Conservation (phyloP, 2,113 vertebrate genomes). For the Murina feae region DNA sequence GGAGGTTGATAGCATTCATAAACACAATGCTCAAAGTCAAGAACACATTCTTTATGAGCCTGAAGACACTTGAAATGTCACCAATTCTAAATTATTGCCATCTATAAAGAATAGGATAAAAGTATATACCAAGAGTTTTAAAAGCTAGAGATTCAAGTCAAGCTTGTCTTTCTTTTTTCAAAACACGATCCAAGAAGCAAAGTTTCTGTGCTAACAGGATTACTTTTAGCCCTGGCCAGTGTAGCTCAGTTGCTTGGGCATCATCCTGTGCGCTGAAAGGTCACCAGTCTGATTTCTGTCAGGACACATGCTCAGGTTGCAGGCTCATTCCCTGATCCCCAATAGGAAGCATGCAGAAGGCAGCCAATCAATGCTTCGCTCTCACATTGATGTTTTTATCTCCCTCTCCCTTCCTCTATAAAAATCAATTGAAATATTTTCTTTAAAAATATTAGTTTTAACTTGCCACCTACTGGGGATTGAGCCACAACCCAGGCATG, state of each 20-base stretch:
- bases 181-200: background rate
- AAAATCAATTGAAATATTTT: no score
- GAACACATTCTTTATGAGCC: background rate
- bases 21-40: conserved; percentile 44
- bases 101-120: background rate
- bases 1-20: background rate
- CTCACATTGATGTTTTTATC: no score
- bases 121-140: background rate
- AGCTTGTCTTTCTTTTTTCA: background rate
- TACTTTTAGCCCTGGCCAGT: background rate
- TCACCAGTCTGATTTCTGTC: no score
- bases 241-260: no score
- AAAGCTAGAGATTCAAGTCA: background rate
- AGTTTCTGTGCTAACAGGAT: conserved; percentile 5
- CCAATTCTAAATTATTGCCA: background rate
- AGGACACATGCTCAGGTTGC: no score
- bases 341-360: no score
- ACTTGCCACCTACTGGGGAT: background rate
- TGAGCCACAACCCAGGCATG: background rate
- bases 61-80: background rate
- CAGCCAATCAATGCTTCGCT: no score
- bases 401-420: no score
- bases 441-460: background rate
- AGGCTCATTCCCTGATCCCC: no score
- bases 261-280: no score